Evolutionary conservation across 2,888 invertebrate genomes (phyloP), one percentile per base, ranked within the genome.

Genomic region (Drosophila mayaguana): DNA sequence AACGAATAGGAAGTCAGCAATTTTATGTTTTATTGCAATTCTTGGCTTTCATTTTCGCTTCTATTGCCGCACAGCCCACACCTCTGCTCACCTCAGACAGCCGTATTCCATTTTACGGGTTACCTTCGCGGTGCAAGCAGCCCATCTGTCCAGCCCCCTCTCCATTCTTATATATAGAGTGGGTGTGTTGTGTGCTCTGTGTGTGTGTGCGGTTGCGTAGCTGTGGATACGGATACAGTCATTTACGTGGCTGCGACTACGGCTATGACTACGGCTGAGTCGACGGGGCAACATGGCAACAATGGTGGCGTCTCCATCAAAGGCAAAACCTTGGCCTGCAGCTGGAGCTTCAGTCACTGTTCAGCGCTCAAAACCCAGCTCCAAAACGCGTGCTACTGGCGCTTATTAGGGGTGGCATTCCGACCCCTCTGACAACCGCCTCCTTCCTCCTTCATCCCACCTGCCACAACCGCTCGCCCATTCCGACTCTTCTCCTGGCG

Each of bases 21-120:
- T 88, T 85, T 85, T 88, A 86, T 85, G 84, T 85, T 88, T 86
- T 85, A 85, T 85, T 85, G 84, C 87, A 81, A 88, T 83, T 88
- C 85, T 85, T 83, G 82, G 69, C 88, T 81, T 84, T 78, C 80
- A 68, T 76, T 72, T 80, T 68, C 72, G 59, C 32, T 34, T 32
- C 63, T 38, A 51, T 34, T 57, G n/a, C 65, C 48, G 22, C 38
- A 16, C 42, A 12, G 18, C 40, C 38, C 54, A n/a, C 46, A 25
- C 46, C 28, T 50, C 32, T 12, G 7, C 53, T 38, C 54, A 38
- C 54, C 54, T 40, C 54, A 6, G 53, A n/a, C n/a, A n/a, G 12
- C n/a, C 25, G 4, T 54, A 54, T 40, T 54, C 25, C 40, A 40
- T 54, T 54, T 54, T 38, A 54, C 40, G 40, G 67, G 51, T 69